Evolutionary conservation across 2,888 invertebrate species (phyloP).

Genomic region (Spodoptera exigua): DNA sequence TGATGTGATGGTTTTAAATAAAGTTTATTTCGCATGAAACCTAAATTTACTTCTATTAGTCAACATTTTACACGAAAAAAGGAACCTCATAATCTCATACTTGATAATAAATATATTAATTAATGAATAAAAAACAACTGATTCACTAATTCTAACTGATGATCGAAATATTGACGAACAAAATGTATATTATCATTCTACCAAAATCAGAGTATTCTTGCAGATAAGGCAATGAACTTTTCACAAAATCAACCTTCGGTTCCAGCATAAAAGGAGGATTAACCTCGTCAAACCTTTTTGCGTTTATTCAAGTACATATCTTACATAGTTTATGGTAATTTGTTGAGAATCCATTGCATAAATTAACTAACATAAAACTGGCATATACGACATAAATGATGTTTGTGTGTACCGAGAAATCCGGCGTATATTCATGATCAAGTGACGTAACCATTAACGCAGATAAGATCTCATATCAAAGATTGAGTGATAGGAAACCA

Average conservation of each 20-base stretch:
- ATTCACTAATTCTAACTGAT: constrained; percentile 4
- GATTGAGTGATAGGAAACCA: constrained; percentile 25
- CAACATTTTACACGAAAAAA: too few species aligned
- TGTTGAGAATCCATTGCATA: constrained; percentile 50
- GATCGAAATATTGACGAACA: too few species aligned
- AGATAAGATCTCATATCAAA: constrained; percentile 35
- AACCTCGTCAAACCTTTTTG: constrained; percentile 55
- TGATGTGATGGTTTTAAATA: too few species aligned
- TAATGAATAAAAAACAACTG: not conserved
- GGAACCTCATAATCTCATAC: too few species aligned
- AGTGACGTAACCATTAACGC: constrained; percentile 27
- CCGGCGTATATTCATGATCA: constrained; percentile 4
- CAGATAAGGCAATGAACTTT: constrained; percentile 27
- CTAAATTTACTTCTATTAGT: too few species aligned
- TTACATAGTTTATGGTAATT: constrained; percentile 65
- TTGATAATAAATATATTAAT: too few species aligned
- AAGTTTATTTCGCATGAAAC: too few species aligned
- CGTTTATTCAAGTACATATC: constrained; percentile 43
- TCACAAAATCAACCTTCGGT: not conserved
- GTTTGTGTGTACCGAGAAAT: constrained; percentile 27
- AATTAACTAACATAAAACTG: constrained; percentile 41
- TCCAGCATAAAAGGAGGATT: constrained; percentile 25
- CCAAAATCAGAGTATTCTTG: too few species aligned
- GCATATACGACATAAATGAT: constrained; percentile 18
- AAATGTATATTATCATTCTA: too few species aligned